phyloP scores from a whole-genome alignment of 2,113 vertebrate species.

The Regulus satrapa region DNA sequence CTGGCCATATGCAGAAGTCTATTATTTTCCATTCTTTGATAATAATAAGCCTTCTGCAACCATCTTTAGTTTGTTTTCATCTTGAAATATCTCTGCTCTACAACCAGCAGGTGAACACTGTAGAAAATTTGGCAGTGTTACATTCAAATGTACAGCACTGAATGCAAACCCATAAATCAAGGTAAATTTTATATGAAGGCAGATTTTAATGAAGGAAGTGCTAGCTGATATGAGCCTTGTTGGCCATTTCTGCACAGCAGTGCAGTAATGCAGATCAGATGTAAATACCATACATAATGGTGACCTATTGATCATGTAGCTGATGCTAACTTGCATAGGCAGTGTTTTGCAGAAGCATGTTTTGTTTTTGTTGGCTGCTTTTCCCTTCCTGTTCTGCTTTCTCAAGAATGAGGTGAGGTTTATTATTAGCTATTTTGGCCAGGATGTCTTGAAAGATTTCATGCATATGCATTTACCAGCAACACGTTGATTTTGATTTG shows the following conservation, averaged over 20 bases:
- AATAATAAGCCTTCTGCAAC: not conserved
- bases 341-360: not conserved
- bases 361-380: conserved; percentile 30
- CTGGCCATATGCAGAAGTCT: conserved; percentile 36
- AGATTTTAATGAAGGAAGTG: conserved; percentile 42
- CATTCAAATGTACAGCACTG: not conserved
- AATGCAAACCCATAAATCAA: conserved; percentile 16
- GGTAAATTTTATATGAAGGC: conserved; percentile 25
- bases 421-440: conserved; percentile 48
- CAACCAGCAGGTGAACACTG: conserved; percentile 26
- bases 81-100: not conserved
- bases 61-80: conserved; percentile 31
- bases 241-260: conserved; percentile 15
- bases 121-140: not conserved
- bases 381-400: conserved; percentile 12
- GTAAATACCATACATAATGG: conserved; percentile 6
- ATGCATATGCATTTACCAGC: conserved; percentile 39
- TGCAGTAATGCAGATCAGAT: conserved; percentile 37
- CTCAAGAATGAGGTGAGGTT: not conserved
- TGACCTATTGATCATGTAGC: conserved; percentile 16
- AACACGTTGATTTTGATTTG: conserved; percentile 35
- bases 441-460: conserved; percentile 27
- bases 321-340: not conserved
- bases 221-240: not conserved
- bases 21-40: conserved; percentile 34